Evolutionary conservation across 2,888 invertebrate species (phyloP).

Genomic region (Rhamphomyia laevipes): DNA sequence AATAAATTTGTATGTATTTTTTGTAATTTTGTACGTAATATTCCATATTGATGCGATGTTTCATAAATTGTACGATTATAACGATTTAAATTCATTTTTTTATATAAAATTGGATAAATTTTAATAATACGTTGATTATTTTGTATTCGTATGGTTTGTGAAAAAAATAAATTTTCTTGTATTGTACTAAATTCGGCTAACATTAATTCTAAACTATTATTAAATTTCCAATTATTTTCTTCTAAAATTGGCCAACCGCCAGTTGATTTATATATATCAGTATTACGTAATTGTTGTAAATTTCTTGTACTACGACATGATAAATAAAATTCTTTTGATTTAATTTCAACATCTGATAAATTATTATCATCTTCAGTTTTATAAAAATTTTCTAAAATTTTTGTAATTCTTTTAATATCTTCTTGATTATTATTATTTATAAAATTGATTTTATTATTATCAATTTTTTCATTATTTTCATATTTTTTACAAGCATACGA

Average conservation of each 20-base stretch:
- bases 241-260: slow-evolving; percentile 34
- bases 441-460: neutral
- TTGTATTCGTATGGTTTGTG: slow-evolving; percentile 24
- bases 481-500: slow-evolving; percentile 24
- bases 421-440: neutral
- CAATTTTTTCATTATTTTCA: neutral
- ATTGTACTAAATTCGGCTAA: slow-evolving; percentile 28
- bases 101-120: slow-evolving; percentile 21
- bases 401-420: neutral
- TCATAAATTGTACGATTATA: slow-evolving; percentile 28
- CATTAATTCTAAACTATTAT: slow-evolving; percentile 24
- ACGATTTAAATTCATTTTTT: slow-evolving; percentile 25
- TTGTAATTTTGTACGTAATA: slow-evolving; percentile 15
- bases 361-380: slow-evolving; percentile 19
- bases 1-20: slow-evolving; percentile 27
- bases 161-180: slow-evolving; percentile 30
- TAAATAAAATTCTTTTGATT: slow-evolving; percentile 27
- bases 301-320: slow-evolving; percentile 26
- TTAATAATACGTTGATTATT: slow-evolving; percentile 28
- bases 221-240: slow-evolving; percentile 18
- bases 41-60: slow-evolving; percentile 23
- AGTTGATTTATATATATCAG: slow-evolving; percentile 25
- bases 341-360: slow-evolving; percentile 27
- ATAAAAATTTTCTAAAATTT: neutral
- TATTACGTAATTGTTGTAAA: slow-evolving; percentile 22